Percentiles rank a stretch among this genome's conserved stretches.
Evolutionary conservation across 2,888 invertebrate species (phyloP).

Genomic region (Clostera curtula): DNA sequence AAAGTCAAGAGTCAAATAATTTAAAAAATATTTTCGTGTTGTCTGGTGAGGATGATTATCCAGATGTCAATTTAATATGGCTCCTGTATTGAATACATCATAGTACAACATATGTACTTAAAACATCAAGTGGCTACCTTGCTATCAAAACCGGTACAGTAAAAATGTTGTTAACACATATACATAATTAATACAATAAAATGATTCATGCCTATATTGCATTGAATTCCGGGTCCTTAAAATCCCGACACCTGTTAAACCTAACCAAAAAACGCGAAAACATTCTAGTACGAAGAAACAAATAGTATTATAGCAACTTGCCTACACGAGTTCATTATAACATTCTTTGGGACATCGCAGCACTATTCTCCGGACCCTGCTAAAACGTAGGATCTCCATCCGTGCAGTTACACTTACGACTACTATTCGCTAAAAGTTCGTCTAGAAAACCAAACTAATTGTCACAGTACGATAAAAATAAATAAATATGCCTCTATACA

Average conservation of each 20-base stretch:
- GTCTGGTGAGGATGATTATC: too few species aligned
- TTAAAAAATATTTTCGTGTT: constrained; percentile 25
- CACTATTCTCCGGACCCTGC: constrained; percentile 62
- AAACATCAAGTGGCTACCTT: too few species aligned
- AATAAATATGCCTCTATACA: constrained; percentile 73
- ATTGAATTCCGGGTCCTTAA: too few species aligned
- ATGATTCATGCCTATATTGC: not conserved
- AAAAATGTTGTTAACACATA: too few species aligned
- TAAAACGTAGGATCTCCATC: constrained; percentile 67
- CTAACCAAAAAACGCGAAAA: too few species aligned
- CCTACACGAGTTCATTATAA: constrained; percentile 44
- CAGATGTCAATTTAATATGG: too few species aligned
- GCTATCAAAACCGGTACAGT: too few species aligned
- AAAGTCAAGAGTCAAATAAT: constrained; percentile 21
- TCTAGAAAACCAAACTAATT: constrained; percentile 56
- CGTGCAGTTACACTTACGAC: constrained; percentile 57
- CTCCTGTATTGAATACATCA: too few species aligned
- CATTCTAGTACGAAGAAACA: too few species aligned
- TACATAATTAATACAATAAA: not conserved
- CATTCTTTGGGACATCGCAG: constrained; percentile 71
- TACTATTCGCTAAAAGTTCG: constrained; percentile 61
- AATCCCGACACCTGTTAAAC: too few species aligned
- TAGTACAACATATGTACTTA: too few species aligned
- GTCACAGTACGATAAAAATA: constrained; percentile 58
- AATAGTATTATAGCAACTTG: not conserved